Evolutionary conservation across 2,113 vertebrate species (phyloP).

Genomic region (Nettapus auritus): DNA sequence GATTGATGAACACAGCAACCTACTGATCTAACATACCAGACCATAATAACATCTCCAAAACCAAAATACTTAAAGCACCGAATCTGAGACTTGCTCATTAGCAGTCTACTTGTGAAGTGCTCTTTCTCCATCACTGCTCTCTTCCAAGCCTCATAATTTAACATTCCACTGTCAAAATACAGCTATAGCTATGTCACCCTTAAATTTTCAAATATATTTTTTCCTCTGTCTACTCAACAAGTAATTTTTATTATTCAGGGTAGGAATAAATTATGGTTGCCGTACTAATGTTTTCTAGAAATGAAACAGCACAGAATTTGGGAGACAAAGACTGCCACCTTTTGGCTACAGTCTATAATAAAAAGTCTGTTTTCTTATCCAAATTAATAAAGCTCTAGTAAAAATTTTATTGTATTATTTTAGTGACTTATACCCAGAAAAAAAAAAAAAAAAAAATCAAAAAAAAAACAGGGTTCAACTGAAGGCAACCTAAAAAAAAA

Average conservation of each 20-base stretch:
- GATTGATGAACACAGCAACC: not conserved
- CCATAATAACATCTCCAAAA: not conserved
- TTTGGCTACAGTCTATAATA: conserved; percentile 8
- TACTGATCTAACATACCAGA: not conserved
- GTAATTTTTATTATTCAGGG: not conserved
- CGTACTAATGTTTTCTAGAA: not conserved
- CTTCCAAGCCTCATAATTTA: not conserved
- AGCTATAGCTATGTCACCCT: not conserved
- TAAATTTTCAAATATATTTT: not conserved
- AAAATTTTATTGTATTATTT: not conserved
- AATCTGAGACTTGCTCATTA: not conserved
- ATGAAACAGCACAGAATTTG: not conserved
- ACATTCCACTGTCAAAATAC: not conserved
- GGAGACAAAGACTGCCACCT: conserved; percentile 57
- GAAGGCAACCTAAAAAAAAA: not conserved
- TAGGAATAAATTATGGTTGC: not conserved
- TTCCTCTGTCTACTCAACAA: not conserved
- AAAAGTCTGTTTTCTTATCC: not conserved
- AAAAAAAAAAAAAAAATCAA: not conserved
- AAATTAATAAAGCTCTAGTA: not conserved
- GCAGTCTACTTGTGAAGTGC: not conserved
- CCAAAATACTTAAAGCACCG: not conserved
- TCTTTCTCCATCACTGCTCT: not conserved
- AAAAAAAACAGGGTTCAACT: not conserved
- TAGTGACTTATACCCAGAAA: not conserved